Evolutionary conservation across 2,888 invertebrate species (phyloP), one percentile per base, ranked within the genome.

Genomic region (Drosophila mimica): DNA sequence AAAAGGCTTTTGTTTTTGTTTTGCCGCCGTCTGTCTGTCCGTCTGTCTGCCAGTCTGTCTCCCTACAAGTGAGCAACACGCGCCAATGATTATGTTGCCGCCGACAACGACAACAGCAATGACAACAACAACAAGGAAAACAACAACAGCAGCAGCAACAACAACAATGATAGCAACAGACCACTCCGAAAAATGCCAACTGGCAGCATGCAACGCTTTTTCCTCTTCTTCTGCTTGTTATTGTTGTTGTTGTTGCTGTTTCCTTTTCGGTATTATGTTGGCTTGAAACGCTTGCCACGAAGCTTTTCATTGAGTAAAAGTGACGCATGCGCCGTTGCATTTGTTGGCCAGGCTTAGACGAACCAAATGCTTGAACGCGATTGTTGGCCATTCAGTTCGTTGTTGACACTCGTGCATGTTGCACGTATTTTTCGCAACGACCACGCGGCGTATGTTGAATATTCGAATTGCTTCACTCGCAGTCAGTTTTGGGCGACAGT

Each of bases 271-370:
- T 81, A 57, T 83, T 59, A 51, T 33, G 53, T 81, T 82, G 87
- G 81, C 88, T 75, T 79, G 73, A 82, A 71, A 64, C 38, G 48
- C 48, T 31, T 54, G 69, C 51, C 48, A 60, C 67, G 70, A 82
- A 85, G 88, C 83, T 82, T 85, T 87, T 87, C 87, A 87, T 87
- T 87, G 87, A 87, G 85, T 80, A 89, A 86, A 87, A 74, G 80
- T 52, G 86, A 73, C 88, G 85, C 85, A 82, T 83, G 81, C 85
- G 81, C 74, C 4, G 31, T 20, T 8, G 11, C 25, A 25, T n/a
- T 30, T 38, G 31, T 25, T 60, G 30, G 49, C 56, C 52, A 51
- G 25, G 43, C 30, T 38, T 54, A 46, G 33, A 43, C 58, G 53
- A 46, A 59, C 20, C n/a, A 11, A 20, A 36, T 15, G 36, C 56